These are phyloP conservation scores for Cassiopea xamachana DNA, from an alignment of 30 jellyfish, hydroid and myxozoan genomes.

Conservation along the genomic window DNA sequence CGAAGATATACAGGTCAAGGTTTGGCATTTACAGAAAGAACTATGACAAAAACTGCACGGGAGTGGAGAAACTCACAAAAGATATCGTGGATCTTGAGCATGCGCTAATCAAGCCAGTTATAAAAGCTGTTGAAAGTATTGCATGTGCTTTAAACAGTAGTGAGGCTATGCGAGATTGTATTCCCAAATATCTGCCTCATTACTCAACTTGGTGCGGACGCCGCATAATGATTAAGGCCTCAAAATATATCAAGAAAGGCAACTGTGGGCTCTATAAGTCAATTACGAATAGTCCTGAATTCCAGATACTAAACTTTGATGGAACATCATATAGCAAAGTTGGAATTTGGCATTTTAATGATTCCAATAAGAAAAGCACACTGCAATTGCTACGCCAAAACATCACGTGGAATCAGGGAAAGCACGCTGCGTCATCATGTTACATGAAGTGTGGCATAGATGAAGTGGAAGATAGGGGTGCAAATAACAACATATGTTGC, in stretches of 20 bases:
- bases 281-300: not conserved
- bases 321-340: not conserved
- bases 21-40: not conserved
- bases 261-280: not conserved
- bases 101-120: slow-evolving; percentile 18
- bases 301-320: not conserved
- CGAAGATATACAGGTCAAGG: not conserved
- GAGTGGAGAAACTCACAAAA: not conserved
- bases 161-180: not conserved
- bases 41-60: not conserved
- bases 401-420: not conserved
- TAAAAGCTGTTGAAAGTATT: not conserved
- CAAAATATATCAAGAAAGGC: not conserved
- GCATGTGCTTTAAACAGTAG: not conserved
- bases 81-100: not conserved
- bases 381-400: not conserved
- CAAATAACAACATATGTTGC: slow-evolving; percentile 44
- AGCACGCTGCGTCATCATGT: slow-evolving; percentile 26
- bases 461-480: slow-evolving; percentile 3
- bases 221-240: not conserved
- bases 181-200: not conserved
- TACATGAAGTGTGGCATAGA: slow-evolving; percentile 52
- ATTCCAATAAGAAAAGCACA: not conserved
- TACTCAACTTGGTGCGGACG: not conserved
- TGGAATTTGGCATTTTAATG: slow-evolving; percentile 10